These are phyloP conservation scores for Cephus pygmeus DNA, from an alignment of 2,888 invertebrate species.

Conservation along the genomic window DNA sequence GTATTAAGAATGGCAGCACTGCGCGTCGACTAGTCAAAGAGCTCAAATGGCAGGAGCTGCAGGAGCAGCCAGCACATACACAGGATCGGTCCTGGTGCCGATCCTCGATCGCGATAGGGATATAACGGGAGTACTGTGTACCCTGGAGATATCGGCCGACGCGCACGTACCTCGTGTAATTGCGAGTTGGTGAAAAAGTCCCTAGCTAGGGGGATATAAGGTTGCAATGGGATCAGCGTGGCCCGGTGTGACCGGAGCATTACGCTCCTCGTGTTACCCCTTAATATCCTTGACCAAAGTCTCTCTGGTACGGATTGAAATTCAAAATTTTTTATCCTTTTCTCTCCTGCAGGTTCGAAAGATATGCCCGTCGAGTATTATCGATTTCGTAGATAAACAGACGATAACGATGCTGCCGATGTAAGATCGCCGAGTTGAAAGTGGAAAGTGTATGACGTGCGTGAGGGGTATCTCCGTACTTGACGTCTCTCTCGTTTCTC, in stretches of 20 bases:
- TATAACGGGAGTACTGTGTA: constrained; percentile 18
- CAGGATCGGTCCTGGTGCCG: no score
- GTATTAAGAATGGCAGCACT: no score
- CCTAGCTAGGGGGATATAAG: constrained; percentile 24
- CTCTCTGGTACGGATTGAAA: no score
- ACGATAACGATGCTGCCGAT: not conserved
- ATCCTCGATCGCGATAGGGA: not conserved
- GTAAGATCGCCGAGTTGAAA: not conserved
- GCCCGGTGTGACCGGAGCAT: constrained; percentile 21
- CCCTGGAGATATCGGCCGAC: constrained; percentile 21
- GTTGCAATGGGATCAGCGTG: constrained; percentile 29
- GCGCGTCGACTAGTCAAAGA: no score
- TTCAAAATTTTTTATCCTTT: no score
- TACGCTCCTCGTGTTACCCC: constrained; percentile 41
- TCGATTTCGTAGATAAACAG: not conserved
- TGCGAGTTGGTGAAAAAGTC: constrained; percentile 22
- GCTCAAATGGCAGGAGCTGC: no score
- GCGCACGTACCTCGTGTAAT: constrained; percentile 20
- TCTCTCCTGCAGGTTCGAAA: no score
- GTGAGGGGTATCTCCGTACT: not conserved
- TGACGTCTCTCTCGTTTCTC: not conserved
- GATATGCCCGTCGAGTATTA: no score
- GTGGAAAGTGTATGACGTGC: not conserved
- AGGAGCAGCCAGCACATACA: no score
- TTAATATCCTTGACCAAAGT: no score